These are phyloP conservation scores for Montipora cactus DNA, from an alignment of 64 coral and sea anemone species.

Conservation along the genomic window DNA sequence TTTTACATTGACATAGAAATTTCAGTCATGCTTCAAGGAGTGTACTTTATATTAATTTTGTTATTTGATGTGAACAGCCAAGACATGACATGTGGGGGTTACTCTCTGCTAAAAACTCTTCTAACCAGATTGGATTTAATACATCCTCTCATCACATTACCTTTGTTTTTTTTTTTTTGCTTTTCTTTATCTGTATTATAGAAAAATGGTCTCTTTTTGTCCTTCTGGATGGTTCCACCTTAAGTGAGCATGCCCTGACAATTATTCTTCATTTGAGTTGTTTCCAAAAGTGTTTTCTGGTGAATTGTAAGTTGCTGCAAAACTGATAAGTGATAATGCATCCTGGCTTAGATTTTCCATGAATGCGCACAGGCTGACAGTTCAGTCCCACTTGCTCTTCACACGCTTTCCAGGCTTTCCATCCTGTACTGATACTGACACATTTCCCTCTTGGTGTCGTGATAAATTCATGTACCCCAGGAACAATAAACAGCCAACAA, in stretches of 20 bases:
- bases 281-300: neutral
- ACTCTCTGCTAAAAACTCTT: too few species aligned
- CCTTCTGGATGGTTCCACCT: too few species aligned
- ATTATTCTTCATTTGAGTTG: too few species aligned
- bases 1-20: too few species aligned
- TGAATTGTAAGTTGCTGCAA: neutral
- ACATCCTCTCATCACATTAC: too few species aligned
- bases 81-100: too few species aligned
- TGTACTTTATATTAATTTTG: too few species aligned
- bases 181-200: neutral
- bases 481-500: constrained; percentile 80
- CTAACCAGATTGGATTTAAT: too few species aligned
- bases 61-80: too few species aligned
- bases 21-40: too few species aligned
- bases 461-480: constrained; percentile 79
- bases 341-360: neutral
- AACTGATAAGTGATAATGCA: neutral
- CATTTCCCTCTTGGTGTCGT: constrained; percentile 36
- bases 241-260: neutral
- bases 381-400: constrained; percentile 93
- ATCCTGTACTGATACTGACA: constrained; percentile 41
- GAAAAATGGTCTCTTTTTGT: neutral
- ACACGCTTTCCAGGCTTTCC: neutral
- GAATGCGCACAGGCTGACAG: neutral
- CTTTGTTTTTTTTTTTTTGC: too few species aligned